phyloP scores from a whole-genome alignment of 2,113 vertebrate genomes.

The Rhipidura dahli region DNA sequence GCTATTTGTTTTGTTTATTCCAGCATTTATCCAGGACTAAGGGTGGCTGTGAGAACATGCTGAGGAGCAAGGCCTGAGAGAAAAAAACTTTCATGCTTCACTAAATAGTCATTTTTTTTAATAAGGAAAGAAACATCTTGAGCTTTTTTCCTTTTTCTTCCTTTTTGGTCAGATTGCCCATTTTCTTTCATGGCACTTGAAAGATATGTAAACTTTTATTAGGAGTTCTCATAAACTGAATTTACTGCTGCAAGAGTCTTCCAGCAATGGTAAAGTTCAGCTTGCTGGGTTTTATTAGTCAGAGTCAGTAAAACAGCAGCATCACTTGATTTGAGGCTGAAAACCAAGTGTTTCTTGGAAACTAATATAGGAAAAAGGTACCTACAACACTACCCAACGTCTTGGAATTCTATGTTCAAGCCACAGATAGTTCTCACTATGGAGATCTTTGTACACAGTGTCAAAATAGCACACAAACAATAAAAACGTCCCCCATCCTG shows the following conservation, averaged over 20 bases:
- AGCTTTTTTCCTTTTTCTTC: not conserved
- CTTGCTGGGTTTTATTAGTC: conserved; percentile 52
- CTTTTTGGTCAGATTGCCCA: not conserved
- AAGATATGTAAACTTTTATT: conserved; percentile 48
- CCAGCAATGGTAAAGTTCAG: conserved; percentile 31
- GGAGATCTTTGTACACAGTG: conserved; percentile 67
- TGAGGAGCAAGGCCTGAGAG: not conserved
- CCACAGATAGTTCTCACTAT: conserved; percentile 68
- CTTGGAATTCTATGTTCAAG: conserved; percentile 31
- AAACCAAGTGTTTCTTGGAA: conserved; percentile 36
- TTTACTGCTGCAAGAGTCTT: conserved; percentile 36
- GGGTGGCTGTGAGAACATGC: not conserved
- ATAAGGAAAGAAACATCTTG: not conserved
- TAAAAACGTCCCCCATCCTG: not conserved
- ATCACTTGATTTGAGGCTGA: conserved; percentile 27
- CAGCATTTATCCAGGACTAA: not conserved
- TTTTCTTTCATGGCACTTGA: conserved; percentile 28
- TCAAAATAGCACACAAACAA: conserved; percentile 61
- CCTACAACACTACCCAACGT: conserved; percentile 15
- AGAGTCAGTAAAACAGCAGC: conserved; percentile 36
- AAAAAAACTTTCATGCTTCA: not conserved
- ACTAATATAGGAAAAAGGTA: conserved; percentile 59
- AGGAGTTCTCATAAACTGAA: conserved; percentile 36
- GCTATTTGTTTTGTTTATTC: conserved; percentile 8
- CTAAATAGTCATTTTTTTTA: not conserved